These are phyloP conservation scores for Eremophila alpestris DNA, from an alignment of 2,797 vertebrate species.

Conservation along the genomic window DNA sequence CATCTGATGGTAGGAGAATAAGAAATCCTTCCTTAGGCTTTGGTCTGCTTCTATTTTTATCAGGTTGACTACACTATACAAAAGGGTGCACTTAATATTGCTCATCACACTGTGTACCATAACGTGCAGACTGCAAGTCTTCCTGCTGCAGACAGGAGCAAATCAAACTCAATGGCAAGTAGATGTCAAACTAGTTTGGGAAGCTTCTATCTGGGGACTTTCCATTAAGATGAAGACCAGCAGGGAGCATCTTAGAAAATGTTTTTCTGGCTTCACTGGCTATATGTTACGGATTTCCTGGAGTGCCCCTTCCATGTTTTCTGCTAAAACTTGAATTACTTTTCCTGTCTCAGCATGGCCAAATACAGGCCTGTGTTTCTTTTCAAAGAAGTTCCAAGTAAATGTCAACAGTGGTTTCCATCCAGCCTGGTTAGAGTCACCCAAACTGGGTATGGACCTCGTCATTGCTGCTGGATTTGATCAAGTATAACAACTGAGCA, in stretches of 20 bases:
- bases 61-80: neutral
- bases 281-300: neutral
- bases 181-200: neutral
- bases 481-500: neutral
- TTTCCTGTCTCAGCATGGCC: neutral
- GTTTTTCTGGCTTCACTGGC: neutral
- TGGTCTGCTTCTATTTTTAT: constrained; percentile 41
- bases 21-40: constrained; percentile 1
- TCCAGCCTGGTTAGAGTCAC: neutral
- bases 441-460: neutral
- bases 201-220: neutral
- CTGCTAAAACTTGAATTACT: neutral
- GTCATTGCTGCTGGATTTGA: neutral
- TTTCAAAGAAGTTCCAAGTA: neutral
- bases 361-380: neutral
- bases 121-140: neutral
- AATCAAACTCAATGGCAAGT: neutral
- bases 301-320: neutral
- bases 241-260: neutral
- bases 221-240: neutral
- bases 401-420: neutral
- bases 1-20: constrained; percentile 6
- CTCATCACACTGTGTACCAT: neutral
- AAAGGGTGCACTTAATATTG: neutral
- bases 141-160: neutral